Conservation (phyloP, 2,113 vertebrate species). For the Opisthocomus hoazin region DNA sequence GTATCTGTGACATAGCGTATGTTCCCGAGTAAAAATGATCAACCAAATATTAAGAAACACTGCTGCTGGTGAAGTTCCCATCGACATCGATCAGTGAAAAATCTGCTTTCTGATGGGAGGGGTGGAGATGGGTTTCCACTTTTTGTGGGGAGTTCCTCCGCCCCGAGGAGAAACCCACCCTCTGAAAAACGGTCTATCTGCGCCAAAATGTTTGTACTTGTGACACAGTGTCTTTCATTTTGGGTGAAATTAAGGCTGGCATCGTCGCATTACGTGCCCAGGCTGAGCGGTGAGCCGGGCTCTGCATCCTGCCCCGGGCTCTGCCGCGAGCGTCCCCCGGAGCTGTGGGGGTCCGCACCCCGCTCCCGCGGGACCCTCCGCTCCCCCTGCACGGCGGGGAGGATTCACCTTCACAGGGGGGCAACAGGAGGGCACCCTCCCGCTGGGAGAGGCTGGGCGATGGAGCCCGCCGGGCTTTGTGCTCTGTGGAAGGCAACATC, state of each 20-base stretch:
- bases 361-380: fast-evolving
- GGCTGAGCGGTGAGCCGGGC: fast-evolving
- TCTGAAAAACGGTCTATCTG: background rate
- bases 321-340: background rate
- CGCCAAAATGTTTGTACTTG: background rate
- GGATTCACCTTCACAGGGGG: too few relatives aligned
- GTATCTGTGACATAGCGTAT: background rate
- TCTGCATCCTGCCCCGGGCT: background rate
- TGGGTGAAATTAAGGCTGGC: background rate
- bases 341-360: background rate
- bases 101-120: background rate
- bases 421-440: too few relatives aligned
- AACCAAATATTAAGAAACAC: background rate
- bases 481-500: background rate
- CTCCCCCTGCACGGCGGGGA: too few relatives aligned
- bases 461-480: fast-evolving
- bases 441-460: fast-evolving
- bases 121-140: background rate
- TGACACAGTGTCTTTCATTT: background rate
- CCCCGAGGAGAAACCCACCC: background rate
- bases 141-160: background rate
- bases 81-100: too few relatives aligned
- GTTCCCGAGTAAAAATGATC: background rate
- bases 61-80: background rate
- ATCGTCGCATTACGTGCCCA: fast-evolving